phyloP scores from a whole-genome alignment of 1,140 invertebrate genomes.

The Drosophila lacteicornis region DNA sequence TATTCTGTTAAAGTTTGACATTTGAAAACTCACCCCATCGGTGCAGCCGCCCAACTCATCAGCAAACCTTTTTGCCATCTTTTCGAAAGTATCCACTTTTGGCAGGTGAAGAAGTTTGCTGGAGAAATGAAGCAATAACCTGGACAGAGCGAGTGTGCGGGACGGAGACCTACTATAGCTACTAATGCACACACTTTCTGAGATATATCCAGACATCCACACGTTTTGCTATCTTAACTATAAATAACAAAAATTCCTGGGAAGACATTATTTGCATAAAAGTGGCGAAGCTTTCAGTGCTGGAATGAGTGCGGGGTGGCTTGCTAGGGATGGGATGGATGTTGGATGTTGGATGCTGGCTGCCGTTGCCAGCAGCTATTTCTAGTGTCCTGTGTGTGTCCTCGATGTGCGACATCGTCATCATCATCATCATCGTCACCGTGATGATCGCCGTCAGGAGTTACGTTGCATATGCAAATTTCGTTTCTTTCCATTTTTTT shows the following conservation, averaged over 20 bases:
- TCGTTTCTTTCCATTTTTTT: constrained; percentile 32
- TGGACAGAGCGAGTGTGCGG: constrained; percentile 33
- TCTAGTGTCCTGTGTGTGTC: constrained; percentile 60
- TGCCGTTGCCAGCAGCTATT: constrained; percentile 59
- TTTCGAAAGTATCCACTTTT: constrained; percentile 45
- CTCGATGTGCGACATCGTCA: constrained; percentile 48
- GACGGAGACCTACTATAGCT: constrained; percentile 19
- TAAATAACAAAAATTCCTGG: constrained; percentile 83
- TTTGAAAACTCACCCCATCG: constrained; percentile 9
- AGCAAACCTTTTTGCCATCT: constrained; percentile 44
- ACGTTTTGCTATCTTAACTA: constrained; percentile 82
- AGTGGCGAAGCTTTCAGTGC: constrained; percentile 68
- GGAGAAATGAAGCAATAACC: constrained; percentile 80
- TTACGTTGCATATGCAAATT: constrained; percentile 79
- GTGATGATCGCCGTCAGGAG: constrained; percentile 72
- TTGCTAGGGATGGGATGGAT: too few species aligned
- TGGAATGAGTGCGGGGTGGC: constrained; percentile 7
- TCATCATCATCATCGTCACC: constrained; percentile 34
- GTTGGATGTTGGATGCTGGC: constrained; percentile 2
- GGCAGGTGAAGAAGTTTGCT: constrained; percentile 56
- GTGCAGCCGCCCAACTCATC: constrained; percentile 15
- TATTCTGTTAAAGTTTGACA: constrained; percentile 42
- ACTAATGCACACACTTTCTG: constrained; percentile 70
- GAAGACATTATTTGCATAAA: constrained; percentile 84
- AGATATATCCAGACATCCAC: constrained; percentile 75